Percentiles rank a stretch among this genome's conserved stretches.
phyloP scores from a whole-genome alignment of 2,888 invertebrate genomes.

The Lepas anatifera region DNA sequence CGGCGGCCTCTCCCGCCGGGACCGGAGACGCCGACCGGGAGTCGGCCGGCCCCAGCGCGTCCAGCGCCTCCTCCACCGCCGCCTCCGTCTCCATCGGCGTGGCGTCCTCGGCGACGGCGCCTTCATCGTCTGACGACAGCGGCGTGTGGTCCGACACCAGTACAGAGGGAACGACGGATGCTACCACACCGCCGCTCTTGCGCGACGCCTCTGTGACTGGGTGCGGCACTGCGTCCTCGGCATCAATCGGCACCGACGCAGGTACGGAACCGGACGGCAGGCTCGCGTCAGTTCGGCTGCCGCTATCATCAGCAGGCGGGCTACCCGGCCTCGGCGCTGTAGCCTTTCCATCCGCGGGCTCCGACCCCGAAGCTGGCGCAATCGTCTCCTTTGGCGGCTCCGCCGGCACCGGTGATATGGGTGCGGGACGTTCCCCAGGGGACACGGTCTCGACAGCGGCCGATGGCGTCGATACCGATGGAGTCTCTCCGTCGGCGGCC shows the following conservation, averaged over 20 bases:
- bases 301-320: too few relatives aligned
- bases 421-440: too few relatives aligned
- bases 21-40: not conserved
- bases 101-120: too few relatives aligned
- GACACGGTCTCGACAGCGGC: too few relatives aligned
- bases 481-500: too few relatives aligned
- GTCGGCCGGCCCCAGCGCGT: not conserved
- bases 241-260: not conserved
- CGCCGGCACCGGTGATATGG: not conserved
- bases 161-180: too few relatives aligned
- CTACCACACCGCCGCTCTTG: too few relatives aligned
- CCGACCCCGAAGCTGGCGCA: not conserved
- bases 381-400: not conserved
- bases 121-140: not conserved
- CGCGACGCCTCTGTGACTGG: not conserved
- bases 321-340: too few relatives aligned
- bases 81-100: not conserved
- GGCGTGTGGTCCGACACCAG: too few relatives aligned
- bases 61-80: not conserved
- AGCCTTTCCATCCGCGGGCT: not conserved
- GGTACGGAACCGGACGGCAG: too few relatives aligned
- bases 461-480: too few relatives aligned
- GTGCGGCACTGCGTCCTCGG: not conserved
- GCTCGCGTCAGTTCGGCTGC: too few relatives aligned
- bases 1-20: not conserved